Percentiles rank a stretch among this genome's conserved stretches.
phyloP scores from a whole-genome alignment of 2,797 vertebrate species.

The Characodon lateralis region DNA sequence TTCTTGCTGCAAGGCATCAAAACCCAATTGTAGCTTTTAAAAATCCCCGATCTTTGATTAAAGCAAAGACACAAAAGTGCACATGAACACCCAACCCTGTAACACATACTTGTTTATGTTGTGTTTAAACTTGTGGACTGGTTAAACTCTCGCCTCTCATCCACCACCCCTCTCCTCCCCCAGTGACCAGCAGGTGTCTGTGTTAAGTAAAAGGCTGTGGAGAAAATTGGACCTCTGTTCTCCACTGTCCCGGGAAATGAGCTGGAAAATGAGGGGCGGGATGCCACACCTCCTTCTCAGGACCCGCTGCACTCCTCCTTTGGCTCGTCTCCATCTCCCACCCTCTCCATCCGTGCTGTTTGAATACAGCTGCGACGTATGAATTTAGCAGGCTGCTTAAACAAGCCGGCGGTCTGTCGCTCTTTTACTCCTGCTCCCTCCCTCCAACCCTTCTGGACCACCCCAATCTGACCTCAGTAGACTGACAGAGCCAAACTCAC shows the following conservation, averaged over 20 bases:
- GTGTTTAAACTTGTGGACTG: constrained; percentile 61
- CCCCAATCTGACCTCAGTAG: constrained; percentile 61
- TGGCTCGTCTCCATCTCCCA: constrained; percentile 37
- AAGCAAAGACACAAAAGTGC: too few relatives aligned
- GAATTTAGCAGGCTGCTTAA: constrained; percentile 82
- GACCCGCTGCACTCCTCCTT: constrained; percentile 58
- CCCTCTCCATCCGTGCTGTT: constrained; percentile 58
- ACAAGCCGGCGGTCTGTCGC: constrained; percentile 77
- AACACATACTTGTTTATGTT: constrained; percentile 8
- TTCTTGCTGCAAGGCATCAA: too few relatives aligned
- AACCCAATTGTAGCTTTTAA: too few relatives aligned
- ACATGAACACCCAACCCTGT: too few relatives aligned
- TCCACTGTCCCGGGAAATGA: constrained; percentile 80
- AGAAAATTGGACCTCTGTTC: constrained; percentile 75
- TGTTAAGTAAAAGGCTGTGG: constrained; percentile 68
- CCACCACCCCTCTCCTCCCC: background rate
- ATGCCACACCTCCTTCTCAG: constrained; percentile 67
- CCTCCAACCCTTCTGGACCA: constrained; percentile 7
- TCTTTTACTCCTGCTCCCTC: background rate
- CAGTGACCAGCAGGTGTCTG: constrained; percentile 79
- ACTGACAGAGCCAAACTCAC: constrained; percentile 49
- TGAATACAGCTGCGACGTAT: constrained; percentile 84
- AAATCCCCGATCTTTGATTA: too few relatives aligned
- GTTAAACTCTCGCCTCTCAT: constrained; percentile 53
- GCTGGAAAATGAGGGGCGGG: constrained; percentile 84